A percentile compares a stretch with the other conserved stretches of the same genome.
Evolutionary conservation across 2,888 invertebrate species (phyloP).

Genomic region (Pseudoips prasinana): DNA sequence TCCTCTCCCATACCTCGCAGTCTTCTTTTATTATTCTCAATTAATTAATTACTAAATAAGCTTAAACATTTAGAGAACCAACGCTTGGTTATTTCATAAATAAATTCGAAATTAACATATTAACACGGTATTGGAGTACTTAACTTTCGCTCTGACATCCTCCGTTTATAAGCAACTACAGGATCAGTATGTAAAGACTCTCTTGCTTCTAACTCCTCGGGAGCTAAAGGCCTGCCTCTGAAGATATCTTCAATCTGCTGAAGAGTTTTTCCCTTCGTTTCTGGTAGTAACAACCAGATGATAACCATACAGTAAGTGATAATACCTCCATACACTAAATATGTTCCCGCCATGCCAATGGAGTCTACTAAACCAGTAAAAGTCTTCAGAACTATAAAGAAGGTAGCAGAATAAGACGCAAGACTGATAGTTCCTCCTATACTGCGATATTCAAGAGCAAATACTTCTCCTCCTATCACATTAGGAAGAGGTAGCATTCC

Average conservation of each 20-base stretch:
- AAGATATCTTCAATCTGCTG: slow-evolving; percentile 84
- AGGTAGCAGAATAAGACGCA: slow-evolving; percentile 76
- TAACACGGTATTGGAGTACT: slow-evolving; percentile 29
- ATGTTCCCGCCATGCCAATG: slow-evolving; percentile 79
- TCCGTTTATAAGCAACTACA: slow-evolving; percentile 37
- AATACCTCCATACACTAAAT: slow-evolving; percentile 76
- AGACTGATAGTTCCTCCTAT: slow-evolving; percentile 83
- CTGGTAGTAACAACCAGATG: slow-evolving; percentile 81
- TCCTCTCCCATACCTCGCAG: no score
- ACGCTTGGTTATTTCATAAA: background rate
- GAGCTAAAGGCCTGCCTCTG: slow-evolving; percentile 39
- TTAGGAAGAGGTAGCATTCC: slow-evolving; percentile 85
- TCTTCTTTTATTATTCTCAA: no score
- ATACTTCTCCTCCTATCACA: slow-evolving; percentile 86
- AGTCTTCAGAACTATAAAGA: slow-evolving; percentile 83
- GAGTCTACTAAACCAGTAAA: slow-evolving; percentile 74
- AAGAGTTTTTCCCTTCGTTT: slow-evolving; percentile 84
- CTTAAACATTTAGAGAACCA: no score
- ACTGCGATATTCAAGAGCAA: slow-evolving; percentile 81
- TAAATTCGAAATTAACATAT: background rate
- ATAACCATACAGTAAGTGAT: slow-evolving; percentile 74
- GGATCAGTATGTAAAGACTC: slow-evolving; percentile 42
- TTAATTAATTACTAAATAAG: no score
- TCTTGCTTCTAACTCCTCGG: slow-evolving; percentile 33
- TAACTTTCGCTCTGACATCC: slow-evolving; percentile 39